phyloP scores from a whole-genome alignment of 1,140 invertebrate genomes.

The Dendrolimus kikuchii region DNA sequence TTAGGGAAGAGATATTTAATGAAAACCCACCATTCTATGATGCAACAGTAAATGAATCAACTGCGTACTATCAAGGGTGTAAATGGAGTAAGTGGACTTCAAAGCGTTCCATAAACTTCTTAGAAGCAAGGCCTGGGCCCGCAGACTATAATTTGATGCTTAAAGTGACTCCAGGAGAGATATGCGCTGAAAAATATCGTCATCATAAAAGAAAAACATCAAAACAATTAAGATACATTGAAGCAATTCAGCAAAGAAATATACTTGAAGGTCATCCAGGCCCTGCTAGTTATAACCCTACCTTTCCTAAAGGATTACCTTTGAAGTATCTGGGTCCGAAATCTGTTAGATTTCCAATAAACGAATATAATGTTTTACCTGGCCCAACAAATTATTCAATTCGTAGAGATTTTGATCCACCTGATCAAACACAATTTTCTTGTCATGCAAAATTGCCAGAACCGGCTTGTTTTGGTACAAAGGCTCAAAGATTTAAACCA shows the following conservation, averaged over 20 bases:
- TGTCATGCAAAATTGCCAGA: constrained; percentile 32
- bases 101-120: constrained; percentile 14
- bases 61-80: constrained; percentile 46
- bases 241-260: constrained; percentile 42
- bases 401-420: constrained; percentile 41
- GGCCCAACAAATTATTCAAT: constrained; percentile 39
- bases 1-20: constrained; percentile 14
- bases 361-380: constrained; percentile 24
- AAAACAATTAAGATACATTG: constrained; percentile 46
- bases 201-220: constrained; percentile 34
- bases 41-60: constrained; percentile 29
- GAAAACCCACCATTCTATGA: constrained; percentile 41
- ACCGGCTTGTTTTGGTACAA: constrained; percentile 37
- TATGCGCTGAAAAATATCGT: constrained; percentile 39
- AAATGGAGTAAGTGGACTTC: constrained; percentile 55
- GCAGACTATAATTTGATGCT: constrained; percentile 34
- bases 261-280: constrained; percentile 36
- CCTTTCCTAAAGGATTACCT: constrained; percentile 24
- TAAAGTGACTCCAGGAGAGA: constrained; percentile 15
- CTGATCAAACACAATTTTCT: constrained; percentile 11
- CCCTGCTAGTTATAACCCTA: constrained; percentile 38
- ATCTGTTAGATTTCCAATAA: constrained; percentile 27
- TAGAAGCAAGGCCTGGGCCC: constrained; percentile 33
- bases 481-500: constrained; percentile 36
- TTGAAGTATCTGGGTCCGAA: constrained; percentile 30